phyloP scores from a whole-genome alignment of 2,797 vertebrate species.

The Anabas testudineus region DNA sequence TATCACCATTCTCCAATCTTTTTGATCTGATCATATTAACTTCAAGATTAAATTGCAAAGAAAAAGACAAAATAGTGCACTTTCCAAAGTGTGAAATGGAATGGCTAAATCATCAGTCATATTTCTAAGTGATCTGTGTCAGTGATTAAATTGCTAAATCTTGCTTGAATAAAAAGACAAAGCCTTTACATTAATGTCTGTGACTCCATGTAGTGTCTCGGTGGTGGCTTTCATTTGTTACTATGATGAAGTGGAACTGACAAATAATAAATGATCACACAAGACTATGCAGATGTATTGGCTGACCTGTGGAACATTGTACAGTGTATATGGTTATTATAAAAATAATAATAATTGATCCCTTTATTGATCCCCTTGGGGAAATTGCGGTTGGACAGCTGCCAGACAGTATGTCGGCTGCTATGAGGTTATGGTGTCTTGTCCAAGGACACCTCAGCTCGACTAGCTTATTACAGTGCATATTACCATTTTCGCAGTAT shows the following conservation, averaged over 20 bases:
- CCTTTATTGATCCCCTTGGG: too few relatives aligned
- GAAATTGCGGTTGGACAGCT: too few relatives aligned
- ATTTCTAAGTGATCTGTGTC: neutral
- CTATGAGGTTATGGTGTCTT: too few relatives aligned
- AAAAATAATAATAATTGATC: too few relatives aligned
- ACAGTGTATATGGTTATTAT: too few relatives aligned
- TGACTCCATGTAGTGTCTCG: too few relatives aligned
- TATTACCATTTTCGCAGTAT: neutral
- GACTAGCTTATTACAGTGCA: neutral
- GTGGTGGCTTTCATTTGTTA: too few relatives aligned
- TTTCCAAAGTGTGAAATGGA: neutral
- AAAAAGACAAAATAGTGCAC: neutral
- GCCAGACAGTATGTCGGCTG: too few relatives aligned
- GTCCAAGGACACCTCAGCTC: too few relatives aligned
- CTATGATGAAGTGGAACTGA: neutral
- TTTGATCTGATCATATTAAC: neutral
- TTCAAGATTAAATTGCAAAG: neutral
- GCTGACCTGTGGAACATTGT: too few relatives aligned
- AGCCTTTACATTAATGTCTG: neutral
- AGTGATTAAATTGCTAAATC: neutral
- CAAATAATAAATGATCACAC: neutral
- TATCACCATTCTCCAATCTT: neutral
- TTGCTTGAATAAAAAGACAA: neutral
- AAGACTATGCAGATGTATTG: neutral
- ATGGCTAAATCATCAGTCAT: neutral